These are phyloP conservation scores for Siderastrea radians DNA, from an alignment of 92 coral and sea anemone species.

Conservation along the genomic window DNA sequence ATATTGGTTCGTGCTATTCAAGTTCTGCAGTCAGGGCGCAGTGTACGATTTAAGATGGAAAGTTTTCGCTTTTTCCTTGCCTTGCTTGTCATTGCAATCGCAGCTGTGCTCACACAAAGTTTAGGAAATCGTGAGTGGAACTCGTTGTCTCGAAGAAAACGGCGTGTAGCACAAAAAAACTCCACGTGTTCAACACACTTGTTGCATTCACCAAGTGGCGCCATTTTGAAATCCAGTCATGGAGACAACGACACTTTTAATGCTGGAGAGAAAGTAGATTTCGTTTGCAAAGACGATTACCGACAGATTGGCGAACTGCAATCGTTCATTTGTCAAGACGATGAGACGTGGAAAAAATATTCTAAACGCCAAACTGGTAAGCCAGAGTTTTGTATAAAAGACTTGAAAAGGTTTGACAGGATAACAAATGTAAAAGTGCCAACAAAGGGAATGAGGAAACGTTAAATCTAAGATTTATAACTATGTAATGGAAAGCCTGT, in stretches of 20 bases:
- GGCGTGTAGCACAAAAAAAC: not conserved
- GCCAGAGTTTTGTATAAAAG: not conserved
- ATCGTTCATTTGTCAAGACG: slow-evolving; percentile 22
- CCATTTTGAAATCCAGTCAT: slow-evolving; percentile 26
- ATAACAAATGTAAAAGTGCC: too few relatives aligned
- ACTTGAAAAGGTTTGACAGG: not conserved
- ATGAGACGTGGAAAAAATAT: slow-evolving; percentile 13
- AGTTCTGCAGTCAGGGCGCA: not conserved
- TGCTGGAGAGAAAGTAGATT: slow-evolving; percentile 5
- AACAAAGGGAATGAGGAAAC: too few relatives aligned
- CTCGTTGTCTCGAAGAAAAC: not conserved
- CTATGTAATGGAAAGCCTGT: too few relatives aligned
- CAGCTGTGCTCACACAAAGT: not conserved
- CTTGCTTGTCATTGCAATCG: not conserved
- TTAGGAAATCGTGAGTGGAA: not conserved
- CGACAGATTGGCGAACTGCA: slow-evolving; percentile 14
- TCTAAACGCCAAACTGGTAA: not conserved
- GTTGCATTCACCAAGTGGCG: slow-evolving; percentile 2
- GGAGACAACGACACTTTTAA: not conserved
- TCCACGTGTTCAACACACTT: slow-evolving; percentile 5
- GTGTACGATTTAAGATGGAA: not conserved
- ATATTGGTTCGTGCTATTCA: not conserved
- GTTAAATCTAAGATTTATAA: too few relatives aligned
- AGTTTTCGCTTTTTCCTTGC: not conserved
- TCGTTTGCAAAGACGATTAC: slow-evolving; percentile 30